Percentiles rank a stretch among this genome's conserved stretches.
Evolutionary conservation across 2,797 vertebrate genomes (phyloP).

Genomic region (Spinibarbus caldwelli): DNA sequence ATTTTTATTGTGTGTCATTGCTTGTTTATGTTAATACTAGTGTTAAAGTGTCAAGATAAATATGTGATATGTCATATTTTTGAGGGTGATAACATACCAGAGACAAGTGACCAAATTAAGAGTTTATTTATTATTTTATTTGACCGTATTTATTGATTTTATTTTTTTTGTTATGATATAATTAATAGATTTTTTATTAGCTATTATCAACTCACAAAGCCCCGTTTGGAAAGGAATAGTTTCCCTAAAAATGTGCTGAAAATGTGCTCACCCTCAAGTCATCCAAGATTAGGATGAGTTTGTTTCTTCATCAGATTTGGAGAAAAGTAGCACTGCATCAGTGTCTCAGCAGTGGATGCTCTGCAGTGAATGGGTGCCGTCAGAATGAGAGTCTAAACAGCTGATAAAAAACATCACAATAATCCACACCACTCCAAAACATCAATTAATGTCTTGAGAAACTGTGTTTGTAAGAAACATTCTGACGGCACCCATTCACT

Average conservation of each 20-base stretch:
- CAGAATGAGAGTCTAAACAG: not conserved
- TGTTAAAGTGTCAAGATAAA: too few relatives aligned
- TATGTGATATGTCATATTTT: not conserved
- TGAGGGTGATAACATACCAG: not conserved
- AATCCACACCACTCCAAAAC: not conserved
- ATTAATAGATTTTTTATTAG: too few relatives aligned
- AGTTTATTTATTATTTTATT: too few relatives aligned
- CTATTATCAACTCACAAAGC: too few relatives aligned
- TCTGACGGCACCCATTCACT: not conserved
- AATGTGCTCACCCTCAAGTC: not conserved
- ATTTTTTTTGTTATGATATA: not conserved
- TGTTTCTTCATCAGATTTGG: not conserved
- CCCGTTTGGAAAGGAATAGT: too few relatives aligned
- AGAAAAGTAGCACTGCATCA: not conserved
- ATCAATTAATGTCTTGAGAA: not conserved
- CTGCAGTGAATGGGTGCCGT: not conserved
- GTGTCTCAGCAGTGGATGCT: not conserved
- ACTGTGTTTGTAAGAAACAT: not conserved
- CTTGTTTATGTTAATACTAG: too few relatives aligned
- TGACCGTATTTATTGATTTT: not conserved
- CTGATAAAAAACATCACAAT: not conserved
- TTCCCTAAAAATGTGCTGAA: not conserved
- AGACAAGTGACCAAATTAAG: not conserved
- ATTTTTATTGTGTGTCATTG: not conserved
- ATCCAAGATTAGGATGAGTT: not conserved